Evolutionary conservation across 2,797 vertebrate species (phyloP).

Genomic region (Anabas testudineus): DNA sequence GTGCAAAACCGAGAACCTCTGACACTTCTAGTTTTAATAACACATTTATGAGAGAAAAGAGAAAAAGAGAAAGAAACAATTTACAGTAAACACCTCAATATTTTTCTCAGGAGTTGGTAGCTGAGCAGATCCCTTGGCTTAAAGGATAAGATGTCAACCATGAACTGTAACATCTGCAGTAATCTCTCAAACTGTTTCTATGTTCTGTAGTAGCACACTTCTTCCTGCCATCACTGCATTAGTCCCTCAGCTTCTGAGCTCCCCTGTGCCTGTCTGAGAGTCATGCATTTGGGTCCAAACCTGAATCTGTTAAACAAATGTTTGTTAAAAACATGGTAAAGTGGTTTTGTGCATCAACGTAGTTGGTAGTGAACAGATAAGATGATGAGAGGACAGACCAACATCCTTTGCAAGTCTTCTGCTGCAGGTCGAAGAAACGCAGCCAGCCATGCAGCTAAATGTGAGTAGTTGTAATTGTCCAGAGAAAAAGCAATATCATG

Average conservation of each 20-base stretch:
- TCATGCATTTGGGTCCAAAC: no score
- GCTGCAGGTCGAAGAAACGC: slow-evolving; percentile 11
- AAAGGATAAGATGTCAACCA: not conserved
- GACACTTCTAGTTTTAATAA: slow-evolving; percentile 8
- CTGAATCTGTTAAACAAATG: no score
- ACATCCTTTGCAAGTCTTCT: slow-evolving; percentile 5
- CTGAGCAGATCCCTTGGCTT: not conserved
- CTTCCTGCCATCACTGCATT: no score
- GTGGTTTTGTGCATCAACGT: slow-evolving; percentile 4
- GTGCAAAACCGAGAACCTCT: not conserved
- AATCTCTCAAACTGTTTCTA: slow-evolving; percentile 1
- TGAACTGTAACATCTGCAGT: not conserved
- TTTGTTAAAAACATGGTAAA: no score
- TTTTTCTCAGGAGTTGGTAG: not conserved
- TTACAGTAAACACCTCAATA: not conserved
- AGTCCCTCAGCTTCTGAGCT: no score
- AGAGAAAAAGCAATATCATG: not conserved
- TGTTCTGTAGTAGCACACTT: no score
- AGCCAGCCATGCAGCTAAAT: no score
- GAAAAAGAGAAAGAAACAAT: not conserved
- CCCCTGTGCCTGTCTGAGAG: no score
- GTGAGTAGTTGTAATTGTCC: not conserved
- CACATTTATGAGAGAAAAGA: no score
- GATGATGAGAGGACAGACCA: not conserved
- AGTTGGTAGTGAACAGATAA: slow-evolving; percentile 8